Evolutionary conservation across 2,888 invertebrate genomes (phyloP).

Genomic region (Oscheius sp.): DNA sequence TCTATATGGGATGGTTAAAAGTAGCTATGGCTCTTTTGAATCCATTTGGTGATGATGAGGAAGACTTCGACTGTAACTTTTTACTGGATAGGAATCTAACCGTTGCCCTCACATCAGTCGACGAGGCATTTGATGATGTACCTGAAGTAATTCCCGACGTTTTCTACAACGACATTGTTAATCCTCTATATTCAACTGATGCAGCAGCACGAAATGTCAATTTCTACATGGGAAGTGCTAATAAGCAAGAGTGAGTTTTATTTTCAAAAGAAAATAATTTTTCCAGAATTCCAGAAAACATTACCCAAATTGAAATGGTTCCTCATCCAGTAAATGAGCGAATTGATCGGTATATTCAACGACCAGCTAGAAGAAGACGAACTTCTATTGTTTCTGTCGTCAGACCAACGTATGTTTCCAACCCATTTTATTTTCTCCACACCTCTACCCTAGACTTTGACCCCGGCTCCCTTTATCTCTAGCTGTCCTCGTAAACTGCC

Average conservation of each 20-base stretch:
- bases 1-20: conserved; percentile 54
- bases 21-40: conserved; percentile 52
- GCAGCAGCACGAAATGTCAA: conserved; percentile 46
- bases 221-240: conserved; percentile 51
- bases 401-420: conserved; percentile 1
- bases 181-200: conserved; percentile 45
- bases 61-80: conserved; percentile 53
- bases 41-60: conserved; percentile 53
- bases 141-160: conserved; percentile 45
- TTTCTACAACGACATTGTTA: conserved; percentile 52
- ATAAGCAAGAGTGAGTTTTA: conserved; percentile 27
- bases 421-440: not conserved
- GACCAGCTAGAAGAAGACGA: conserved; percentile 19
- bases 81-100: conserved; percentile 49
- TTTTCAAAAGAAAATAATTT: not conserved
- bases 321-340: conserved; percentile 52
- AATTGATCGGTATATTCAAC: conserved; percentile 35
- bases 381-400: conserved; percentile 20
- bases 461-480: too few relatives aligned
- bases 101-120: conserved; percentile 41
- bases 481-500: too few relatives aligned
- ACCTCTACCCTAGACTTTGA: too few relatives aligned
- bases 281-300: conserved; percentile 40
- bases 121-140: conserved; percentile 44
- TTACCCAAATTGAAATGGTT: conserved; percentile 44